Percentiles rank a stretch among this genome's conserved stretches.
These are phyloP conservation scores for Gadopsis bispinosus DNA, from an alignment of 2,797 vertebrate genomes.

Conservation along the genomic window DNA sequence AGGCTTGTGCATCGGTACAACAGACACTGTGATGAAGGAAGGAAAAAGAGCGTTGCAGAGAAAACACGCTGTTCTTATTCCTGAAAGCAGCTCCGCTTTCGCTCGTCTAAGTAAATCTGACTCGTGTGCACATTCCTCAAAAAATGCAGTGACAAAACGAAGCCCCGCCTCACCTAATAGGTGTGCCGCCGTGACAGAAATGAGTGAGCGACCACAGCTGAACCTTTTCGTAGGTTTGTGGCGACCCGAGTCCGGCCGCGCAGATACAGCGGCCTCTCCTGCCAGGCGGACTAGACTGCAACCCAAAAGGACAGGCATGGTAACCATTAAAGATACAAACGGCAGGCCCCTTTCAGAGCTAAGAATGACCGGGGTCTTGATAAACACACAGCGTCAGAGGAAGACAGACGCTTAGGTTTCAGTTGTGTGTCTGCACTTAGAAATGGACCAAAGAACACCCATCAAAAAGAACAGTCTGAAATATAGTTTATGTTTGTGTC, in stretches of 20 bases:
- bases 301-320: background rate
- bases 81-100: constrained; percentile 14
- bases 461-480: background rate
- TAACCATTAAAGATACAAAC: background rate
- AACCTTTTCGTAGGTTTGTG: constrained; percentile 22
- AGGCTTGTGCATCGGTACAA: constrained; percentile 48
- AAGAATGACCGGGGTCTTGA: constrained; percentile 34
- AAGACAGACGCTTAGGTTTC: background rate
- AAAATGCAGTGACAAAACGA: background rate
- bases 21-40: background rate
- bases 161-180: background rate
- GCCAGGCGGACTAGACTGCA: background rate
- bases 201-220: background rate
- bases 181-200: background rate
- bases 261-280: background rate
- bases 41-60: background rate
- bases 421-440: background rate
- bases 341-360: background rate
- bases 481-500: background rate
- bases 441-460: background rate
- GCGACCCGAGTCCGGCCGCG: background rate
- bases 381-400: constrained; percentile 22
- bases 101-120: background rate
- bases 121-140: background rate
- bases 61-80: background rate